phyloP scores from a whole-genome alignment of 2,113 vertebrate genomes.

The Burhinus bistriatus region DNA sequence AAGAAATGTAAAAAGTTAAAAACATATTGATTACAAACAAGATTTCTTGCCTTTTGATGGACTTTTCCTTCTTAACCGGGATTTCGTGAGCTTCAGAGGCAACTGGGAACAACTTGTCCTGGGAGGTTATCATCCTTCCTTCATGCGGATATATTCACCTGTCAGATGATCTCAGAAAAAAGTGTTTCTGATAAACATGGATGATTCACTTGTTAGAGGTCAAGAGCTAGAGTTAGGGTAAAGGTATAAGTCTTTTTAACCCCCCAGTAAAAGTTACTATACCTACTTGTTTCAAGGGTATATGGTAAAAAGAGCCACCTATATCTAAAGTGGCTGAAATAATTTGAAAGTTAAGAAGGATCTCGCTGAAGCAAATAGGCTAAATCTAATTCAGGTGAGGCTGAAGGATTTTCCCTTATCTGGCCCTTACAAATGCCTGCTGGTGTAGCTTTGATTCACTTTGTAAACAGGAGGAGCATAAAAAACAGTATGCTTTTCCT shows the following conservation, averaged over 20 bases:
- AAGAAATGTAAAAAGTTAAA: background rate
- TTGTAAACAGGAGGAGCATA: background rate
- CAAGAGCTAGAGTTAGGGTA: background rate
- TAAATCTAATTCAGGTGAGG: background rate
- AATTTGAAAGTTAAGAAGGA: background rate
- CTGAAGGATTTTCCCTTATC: background rate
- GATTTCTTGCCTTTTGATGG: background rate
- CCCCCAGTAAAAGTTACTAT: background rate
- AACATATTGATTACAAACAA: background rate
- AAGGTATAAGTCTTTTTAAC: background rate
- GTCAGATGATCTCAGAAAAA: background rate
- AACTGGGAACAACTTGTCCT: background rate
- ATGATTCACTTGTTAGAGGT: background rate
- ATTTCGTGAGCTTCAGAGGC: background rate
- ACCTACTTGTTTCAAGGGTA: background rate
- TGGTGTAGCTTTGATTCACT: background rate
- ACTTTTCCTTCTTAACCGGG: background rate
- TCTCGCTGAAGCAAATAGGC: background rate
- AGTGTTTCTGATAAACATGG: background rate
- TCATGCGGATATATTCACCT: background rate
- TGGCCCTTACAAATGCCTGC: background rate
- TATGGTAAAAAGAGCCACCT: background rate
- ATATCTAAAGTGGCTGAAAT: background rate
- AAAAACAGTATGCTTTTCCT: background rate
- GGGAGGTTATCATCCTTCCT: background rate